Base-by-base conservation (phyloP, 2,888 invertebrate genomes). In the Cryptus viduatorius region DNA sequence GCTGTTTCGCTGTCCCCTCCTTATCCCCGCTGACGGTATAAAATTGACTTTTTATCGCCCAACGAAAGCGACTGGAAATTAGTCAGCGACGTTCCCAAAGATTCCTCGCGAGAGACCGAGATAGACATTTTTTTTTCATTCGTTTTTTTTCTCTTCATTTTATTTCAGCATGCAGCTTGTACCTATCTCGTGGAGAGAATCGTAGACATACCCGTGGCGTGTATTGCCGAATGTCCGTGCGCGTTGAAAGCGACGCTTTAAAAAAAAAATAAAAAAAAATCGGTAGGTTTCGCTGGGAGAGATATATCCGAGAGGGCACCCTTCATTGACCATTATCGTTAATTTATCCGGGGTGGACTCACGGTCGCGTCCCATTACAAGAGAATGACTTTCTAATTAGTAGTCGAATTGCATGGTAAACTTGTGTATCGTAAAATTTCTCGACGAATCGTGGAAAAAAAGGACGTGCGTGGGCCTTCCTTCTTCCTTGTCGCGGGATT, bases 41-140 rank as follows among this genome's bases (percentile, higher is more conserved):
- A 90, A 90, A 89, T 89, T 87, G 90, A 88, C 89, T 90, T 90
- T 90, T 90, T 90, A 90, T 90, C 89, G 87, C 87, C 87, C 85
- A 85, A 87, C 87, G 86, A 87, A 88, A 87, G 86, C 88, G 89
- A 87, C 90, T 89, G 90, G 86, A 89, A 90, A 90, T 90, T 90
- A 90, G 90, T 90, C 90, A 89, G 90, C 88, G 88, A 88, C 87
- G 86, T 88, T 88, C 89, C 79, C 86, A 83, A 85, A 88, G 87
- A 89, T 87, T 83, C 86, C 85, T 75, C 78, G 53, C 29, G 50
- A 46, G 78, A 73, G 75, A 64, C 65, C 53, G 67, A 68, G 16
- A 37, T 53, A 83, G 42, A 71, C 46, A 19, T 53, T 53, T 8
- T 53, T 53, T 8, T 53, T 19, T 53, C 19, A n/a, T 56, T 10